These are phyloP conservation scores for Didymodactylos carnosus DNA, from an alignment of 2,888 invertebrate species.

Conservation along the genomic window DNA sequence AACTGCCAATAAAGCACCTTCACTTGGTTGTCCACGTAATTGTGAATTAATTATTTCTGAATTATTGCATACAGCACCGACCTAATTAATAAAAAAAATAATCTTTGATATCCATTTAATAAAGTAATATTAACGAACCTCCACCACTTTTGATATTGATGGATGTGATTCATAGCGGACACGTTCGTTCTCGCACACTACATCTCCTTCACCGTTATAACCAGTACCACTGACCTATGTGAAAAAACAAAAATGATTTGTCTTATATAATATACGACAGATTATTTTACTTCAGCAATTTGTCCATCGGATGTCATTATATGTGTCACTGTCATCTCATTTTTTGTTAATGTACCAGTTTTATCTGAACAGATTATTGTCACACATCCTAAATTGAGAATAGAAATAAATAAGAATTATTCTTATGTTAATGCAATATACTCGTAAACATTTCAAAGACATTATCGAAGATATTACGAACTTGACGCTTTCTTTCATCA, in stretches of 20 bases:
- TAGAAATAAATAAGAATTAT: no score
- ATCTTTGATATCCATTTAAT: not conserved
- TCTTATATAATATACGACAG: not conserved
- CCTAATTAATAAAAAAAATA: conserved; percentile 21
- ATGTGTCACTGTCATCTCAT: conserved; percentile 97
- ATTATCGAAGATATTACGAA: no score
- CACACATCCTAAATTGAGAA: conserved; percentile 52
- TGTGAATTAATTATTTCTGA: conserved; percentile 65
- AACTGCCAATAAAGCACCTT: conserved; percentile 76
- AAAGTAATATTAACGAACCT: conserved; percentile 38
- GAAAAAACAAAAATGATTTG: not conserved
- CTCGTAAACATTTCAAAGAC: no score
- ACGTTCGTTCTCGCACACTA: conserved; percentile 36
- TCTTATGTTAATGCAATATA: no score
- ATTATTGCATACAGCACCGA: conserved; percentile 79
- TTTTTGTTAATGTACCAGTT: conserved; percentile 90
- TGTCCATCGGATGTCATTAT: conserved; percentile 46
- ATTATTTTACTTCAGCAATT: conserved; percentile 11
- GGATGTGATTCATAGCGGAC: conserved; percentile 28
- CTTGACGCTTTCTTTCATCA: no score
- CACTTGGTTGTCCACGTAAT: conserved; percentile 77
- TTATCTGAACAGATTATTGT: conserved; percentile 88
- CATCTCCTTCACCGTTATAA: conserved; percentile 65
- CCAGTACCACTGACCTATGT: conserved; percentile 60
- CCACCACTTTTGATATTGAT: conserved; percentile 47